These are phyloP conservation scores for Gymnothorax reevesii DNA, from an alignment of 2,797 vertebrate species.

Conservation along the genomic window DNA sequence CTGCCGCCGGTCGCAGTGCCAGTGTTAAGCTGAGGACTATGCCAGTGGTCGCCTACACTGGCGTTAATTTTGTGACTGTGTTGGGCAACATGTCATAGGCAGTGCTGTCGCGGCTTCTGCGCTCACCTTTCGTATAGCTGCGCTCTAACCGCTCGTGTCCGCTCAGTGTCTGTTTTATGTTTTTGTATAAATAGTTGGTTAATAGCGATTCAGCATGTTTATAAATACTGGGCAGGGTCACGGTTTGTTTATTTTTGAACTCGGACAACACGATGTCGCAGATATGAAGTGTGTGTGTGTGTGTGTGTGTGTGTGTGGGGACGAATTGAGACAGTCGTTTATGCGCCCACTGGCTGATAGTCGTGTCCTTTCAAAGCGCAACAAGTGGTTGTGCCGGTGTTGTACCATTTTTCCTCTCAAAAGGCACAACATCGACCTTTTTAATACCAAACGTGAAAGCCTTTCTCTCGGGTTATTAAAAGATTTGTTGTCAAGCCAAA, in stretches of 20 bases:
- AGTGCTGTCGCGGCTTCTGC: neutral
- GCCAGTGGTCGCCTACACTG: neutral
- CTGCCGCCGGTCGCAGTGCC: neutral
- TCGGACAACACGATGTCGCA: neutral
- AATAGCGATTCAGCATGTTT: neutral
- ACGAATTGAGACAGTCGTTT: neutral
- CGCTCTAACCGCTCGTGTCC: neutral
- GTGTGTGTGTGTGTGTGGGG: neutral
- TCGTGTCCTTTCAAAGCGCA: neutral
- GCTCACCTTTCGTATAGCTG: neutral
- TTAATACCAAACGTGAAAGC: slow-evolving; percentile 56
- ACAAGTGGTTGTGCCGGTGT: slow-evolving; percentile 5
- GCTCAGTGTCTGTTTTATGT: too few species aligned
- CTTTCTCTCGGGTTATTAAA: slow-evolving; percentile 64
- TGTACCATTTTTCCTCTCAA: slow-evolving; percentile 39
- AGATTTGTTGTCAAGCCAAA: slow-evolving; percentile 55
- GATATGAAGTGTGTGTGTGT: neutral
- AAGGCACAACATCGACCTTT: slow-evolving; percentile 37
- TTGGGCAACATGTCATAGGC: neutral
- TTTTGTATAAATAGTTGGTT: neutral
- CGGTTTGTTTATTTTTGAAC: neutral
- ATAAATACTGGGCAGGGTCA: neutral
- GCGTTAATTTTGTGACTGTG: neutral
- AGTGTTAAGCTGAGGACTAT: neutral
- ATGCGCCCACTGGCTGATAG: neutral